Evolutionary conservation across 2,888 invertebrate species (phyloP), one percentile per base, ranked within the genome.

Genomic region (Epicampocera succincta): DNA sequence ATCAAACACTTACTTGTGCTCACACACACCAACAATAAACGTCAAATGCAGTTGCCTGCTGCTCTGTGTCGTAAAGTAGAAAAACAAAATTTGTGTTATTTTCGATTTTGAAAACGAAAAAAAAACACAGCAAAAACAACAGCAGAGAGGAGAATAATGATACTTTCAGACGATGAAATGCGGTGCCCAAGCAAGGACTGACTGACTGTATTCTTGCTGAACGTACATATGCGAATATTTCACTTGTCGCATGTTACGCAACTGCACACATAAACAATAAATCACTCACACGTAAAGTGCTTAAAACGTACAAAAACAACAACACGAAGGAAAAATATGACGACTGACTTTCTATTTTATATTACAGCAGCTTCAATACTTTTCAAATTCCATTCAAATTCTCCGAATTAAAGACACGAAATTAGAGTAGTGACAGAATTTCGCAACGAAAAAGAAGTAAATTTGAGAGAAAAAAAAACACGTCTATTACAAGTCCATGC

Each of bases 281-380:
- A 82, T 78, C 77, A 81, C 69, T 73, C 73, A 73, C 21, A 81
- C 52, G 71, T 66, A 63, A 73, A 46, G 58, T 76, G 66, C 65
- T 74, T 61, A 61, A 40, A 61, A 65, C 61, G 33, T 46, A 66
- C 17, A 9, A 25, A 13, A 33, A 50, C 21, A 42, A 72, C 66
- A 56, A 56, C 44, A 29, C 12, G n/a, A 29, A 29, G 33, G n/a
- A n/a, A 63, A 68, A 78, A 56, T 78, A 72, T 52, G 50, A 60
- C 17, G 58, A 65, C 50, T 78, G 50, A 11, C 3, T 60, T 6
- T 44, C 17, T 5, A 42, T 77, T 50, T 71, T 50, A 63, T 21
- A 29, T 38, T 25, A 21, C 60, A 54, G 33, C 38, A 25, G 19
- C 13, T 61, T 68, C 33, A 63, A 50, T 38, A n/a, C 17, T 40